phyloP scores from a whole-genome alignment of 1,140 invertebrate genomes.

The Drosophila pallidifrons region DNA sequence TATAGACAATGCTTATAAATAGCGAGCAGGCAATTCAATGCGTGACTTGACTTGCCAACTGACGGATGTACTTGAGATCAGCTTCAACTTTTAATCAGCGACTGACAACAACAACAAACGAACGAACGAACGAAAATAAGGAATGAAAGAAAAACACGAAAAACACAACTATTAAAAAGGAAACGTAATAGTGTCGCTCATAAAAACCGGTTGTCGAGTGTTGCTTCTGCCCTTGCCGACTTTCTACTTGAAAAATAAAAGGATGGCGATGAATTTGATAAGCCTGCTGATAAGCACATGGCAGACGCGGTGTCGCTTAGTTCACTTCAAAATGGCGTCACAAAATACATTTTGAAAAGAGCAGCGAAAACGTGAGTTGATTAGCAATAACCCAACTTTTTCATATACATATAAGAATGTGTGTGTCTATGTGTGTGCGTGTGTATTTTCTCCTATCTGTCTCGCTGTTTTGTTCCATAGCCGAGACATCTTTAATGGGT shows the following conservation, averaged over 20 bases:
- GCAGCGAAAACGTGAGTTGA: constrained; percentile 82
- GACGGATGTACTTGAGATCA: constrained; percentile 69
- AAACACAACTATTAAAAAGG: constrained; percentile 55
- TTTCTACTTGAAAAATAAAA: constrained; percentile 28
- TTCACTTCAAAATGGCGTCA: constrained; percentile 78
- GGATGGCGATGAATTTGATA: constrained; percentile 75
- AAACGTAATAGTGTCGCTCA: constrained; percentile 70
- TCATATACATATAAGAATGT: constrained; percentile 22
- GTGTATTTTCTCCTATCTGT: background rate
- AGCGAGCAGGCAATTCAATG: constrained; percentile 66
- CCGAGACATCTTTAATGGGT: constrained; percentile 71
- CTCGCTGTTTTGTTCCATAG: constrained; percentile 55
- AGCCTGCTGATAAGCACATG: constrained; percentile 70
- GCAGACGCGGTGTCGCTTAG: constrained; percentile 55
- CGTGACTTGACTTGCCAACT: constrained; percentile 76
- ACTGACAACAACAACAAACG: constrained; percentile 51
- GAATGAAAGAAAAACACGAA: constrained; percentile 15
- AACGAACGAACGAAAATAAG: background rate
- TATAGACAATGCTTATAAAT: constrained; percentile 57
- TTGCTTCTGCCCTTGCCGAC: background rate
- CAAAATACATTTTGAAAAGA: constrained; percentile 82
- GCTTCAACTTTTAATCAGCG: constrained; percentile 78
- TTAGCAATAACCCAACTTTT: constrained; percentile 68
- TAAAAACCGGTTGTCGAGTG: constrained; percentile 34
- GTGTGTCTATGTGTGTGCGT: constrained; percentile 15